These are phyloP conservation scores for Myxocyprinus asiaticus DNA, from an alignment of 2,113 vertebrate species.

Conservation along the genomic window DNA sequence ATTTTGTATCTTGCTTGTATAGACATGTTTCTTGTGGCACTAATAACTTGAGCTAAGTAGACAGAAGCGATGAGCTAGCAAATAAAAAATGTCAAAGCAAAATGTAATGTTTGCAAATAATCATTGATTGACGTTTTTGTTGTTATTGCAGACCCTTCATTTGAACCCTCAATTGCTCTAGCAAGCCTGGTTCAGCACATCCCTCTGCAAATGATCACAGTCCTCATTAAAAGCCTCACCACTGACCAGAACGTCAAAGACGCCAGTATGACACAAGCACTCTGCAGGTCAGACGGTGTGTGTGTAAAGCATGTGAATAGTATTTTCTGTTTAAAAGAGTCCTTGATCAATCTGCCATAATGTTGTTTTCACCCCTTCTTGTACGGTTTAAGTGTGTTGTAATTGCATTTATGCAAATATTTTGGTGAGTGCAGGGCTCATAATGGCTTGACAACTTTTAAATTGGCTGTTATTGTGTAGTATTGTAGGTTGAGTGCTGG, in stretches of 20 bases:
- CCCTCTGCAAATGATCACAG: constrained; percentile 95
- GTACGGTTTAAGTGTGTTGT: neutral
- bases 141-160: constrained; percentile 80
- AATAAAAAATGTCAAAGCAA: too few relatives aligned
- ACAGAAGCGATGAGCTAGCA: too few relatives aligned
- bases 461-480: neutral
- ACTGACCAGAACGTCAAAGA: constrained; percentile 97
- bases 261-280: constrained; percentile 95
- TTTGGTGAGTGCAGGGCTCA: neutral
- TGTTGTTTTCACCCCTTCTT: neutral
- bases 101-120: too few relatives aligned
- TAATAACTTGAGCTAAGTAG: too few relatives aligned
- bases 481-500: neutral
- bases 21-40: too few relatives aligned
- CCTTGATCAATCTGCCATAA: neutral
- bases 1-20: too few relatives aligned
- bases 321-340: neutral
- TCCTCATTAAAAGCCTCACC: constrained; percentile 97
- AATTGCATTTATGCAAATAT: neutral
- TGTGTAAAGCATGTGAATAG: neutral
- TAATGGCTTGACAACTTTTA: neutral
- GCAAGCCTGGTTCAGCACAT: constrained; percentile 98
- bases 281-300: constrained; percentile 84
- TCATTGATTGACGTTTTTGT: neutral
- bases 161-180: constrained; percentile 93